Conservation (phyloP, 2,797 vertebrate species). For the Apogon talboti region DNA sequence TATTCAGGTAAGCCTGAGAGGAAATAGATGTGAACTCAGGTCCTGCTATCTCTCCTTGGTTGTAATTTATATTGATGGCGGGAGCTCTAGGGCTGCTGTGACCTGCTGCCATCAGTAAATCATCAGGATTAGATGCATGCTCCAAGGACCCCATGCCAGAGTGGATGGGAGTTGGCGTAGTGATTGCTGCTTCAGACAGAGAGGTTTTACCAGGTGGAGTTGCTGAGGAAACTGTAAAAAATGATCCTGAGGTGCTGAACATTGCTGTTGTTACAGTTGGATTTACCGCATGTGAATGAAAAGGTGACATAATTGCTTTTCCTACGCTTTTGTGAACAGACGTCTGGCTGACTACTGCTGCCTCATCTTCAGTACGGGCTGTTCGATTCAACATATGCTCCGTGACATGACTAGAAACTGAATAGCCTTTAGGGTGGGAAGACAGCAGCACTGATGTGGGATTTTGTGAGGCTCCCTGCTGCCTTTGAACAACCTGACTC, state of each 20-base stretch:
- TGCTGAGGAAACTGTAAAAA: constrained; percentile 42
- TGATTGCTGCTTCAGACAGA: constrained; percentile 46
- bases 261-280: constrained; percentile 33
- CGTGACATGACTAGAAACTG: constrained; percentile 63
- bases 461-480: constrained; percentile 49
- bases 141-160: constrained; percentile 49
- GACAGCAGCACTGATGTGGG: constrained; percentile 55
- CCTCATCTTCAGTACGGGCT: constrained; percentile 40
- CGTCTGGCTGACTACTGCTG: constrained; percentile 22
- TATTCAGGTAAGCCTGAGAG: constrained; percentile 45
- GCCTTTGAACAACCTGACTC: constrained; percentile 57
- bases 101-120: constrained; percentile 71
- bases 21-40: constrained; percentile 59
- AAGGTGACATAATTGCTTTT: constrained; percentile 22
- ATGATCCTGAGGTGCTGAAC: constrained; percentile 16
- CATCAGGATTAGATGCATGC: constrained; percentile 62
- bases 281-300: constrained; percentile 43
- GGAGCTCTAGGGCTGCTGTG: constrained; percentile 49
- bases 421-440: constrained; percentile 47
- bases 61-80: constrained; percentile 67
- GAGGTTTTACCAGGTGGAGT: constrained; percentile 44
- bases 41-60: constrained; percentile 45
- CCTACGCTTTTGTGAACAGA: constrained; percentile 15
- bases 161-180: constrained; percentile 46
- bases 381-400: constrained; percentile 53